phyloP scores from a whole-genome alignment of 2,113 vertebrate species.

The Spea bombifrons region DNA sequence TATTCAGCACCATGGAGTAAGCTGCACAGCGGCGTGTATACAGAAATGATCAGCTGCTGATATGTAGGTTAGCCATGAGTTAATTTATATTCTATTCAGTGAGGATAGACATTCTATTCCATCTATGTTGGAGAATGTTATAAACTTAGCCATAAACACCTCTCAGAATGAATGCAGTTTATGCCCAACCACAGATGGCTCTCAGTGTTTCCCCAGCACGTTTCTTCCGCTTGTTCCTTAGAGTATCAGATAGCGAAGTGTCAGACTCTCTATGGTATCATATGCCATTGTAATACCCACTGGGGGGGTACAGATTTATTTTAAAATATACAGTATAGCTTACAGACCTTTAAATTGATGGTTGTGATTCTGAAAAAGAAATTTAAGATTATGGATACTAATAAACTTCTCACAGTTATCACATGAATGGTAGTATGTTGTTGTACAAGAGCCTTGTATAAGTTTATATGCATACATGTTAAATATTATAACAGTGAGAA shows the following conservation, averaged over 20 bases:
- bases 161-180: background rate
- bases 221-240: slow-evolving; percentile 9
- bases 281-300: background rate
- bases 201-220: background rate
- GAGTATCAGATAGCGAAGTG: slow-evolving; percentile 38
- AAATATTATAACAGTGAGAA: no score
- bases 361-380: no score
- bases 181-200: background rate
- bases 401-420: no score
- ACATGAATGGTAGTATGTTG: no score
- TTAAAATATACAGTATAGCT: no score
- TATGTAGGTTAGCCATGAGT: background rate
- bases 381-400: no score
- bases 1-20: background rate
- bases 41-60: background rate
- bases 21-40: background rate
- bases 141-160: background rate
- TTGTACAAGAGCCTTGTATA: no score
- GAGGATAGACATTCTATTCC: background rate
- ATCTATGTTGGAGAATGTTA: background rate
- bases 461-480: no score
- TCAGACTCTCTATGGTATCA: background rate
- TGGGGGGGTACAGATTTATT: no score
- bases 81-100: background rate
- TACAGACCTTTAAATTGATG: no score